A percentile compares a stretch with the other conserved stretches of the same genome.
These are phyloP conservation scores for Anas platyrhynchos DNA, from an alignment of 2,113 vertebrate genomes.

Conservation along the genomic window DNA sequence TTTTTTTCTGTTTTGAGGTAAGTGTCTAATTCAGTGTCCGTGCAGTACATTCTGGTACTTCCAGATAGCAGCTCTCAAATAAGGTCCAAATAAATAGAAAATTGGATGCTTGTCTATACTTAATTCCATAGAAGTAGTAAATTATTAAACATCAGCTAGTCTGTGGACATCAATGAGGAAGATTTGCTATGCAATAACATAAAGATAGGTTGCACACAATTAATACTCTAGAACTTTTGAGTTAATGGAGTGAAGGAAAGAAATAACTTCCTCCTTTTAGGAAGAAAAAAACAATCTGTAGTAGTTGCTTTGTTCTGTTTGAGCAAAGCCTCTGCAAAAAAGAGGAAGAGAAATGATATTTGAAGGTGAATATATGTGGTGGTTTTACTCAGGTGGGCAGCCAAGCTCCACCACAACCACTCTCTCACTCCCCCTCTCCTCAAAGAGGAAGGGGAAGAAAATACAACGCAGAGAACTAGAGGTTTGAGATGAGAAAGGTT, in stretches of 20 bases:
- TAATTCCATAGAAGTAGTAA: background rate
- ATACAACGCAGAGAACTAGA: too few species aligned
- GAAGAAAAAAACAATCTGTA: background rate
- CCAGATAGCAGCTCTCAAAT: background rate
- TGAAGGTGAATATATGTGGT: background rate
- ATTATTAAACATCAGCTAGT: background rate
- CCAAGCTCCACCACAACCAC: too few species aligned
- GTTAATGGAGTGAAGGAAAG: background rate
- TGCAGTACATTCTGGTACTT: background rate
- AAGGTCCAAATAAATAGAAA: background rate
- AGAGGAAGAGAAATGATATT: background rate
- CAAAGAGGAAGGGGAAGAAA: too few species aligned
- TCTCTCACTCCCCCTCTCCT: too few species aligned
- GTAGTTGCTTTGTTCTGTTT: background rate
- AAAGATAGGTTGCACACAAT: background rate
- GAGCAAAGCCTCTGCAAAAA: background rate
- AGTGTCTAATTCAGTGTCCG: background rate
- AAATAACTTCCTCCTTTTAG: background rate
- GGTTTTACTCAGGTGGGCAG: too few species aligned
- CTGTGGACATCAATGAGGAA: background rate
- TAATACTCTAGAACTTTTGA: background rate
- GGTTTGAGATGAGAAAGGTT: too few species aligned
- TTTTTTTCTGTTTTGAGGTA: background rate
- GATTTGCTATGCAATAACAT: background rate
- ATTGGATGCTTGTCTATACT: background rate